Conservation (phyloP, 35 echinoderm and acorn worm genomes). For the Acanthaster planci region DNA sequence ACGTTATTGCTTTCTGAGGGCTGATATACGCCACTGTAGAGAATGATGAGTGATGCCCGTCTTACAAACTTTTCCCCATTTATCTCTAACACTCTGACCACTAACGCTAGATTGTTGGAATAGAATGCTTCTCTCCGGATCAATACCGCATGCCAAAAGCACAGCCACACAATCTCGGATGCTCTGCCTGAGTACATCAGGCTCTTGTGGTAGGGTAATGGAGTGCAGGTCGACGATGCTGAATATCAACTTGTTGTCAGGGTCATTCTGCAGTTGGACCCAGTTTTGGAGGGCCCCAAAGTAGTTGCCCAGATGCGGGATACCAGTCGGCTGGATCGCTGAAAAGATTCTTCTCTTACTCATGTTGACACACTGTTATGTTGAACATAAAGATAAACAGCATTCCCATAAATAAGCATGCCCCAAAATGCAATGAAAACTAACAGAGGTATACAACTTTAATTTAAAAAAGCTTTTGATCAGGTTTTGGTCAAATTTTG, state of each 20-base stretch:
- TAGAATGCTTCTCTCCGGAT: conserved; percentile 78
- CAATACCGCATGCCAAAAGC: conserved; percentile 82
- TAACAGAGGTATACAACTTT: too few species aligned
- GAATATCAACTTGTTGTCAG: conserved; percentile 48
- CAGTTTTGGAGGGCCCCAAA: conserved; percentile 89
- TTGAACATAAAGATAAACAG: too few species aligned
- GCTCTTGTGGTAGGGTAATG: conserved; percentile 92
- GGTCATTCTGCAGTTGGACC: conserved; percentile 77
- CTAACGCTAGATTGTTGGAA: conserved; percentile 98
- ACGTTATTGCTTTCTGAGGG: neutral
- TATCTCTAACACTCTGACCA: neutral
- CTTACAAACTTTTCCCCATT: neutral
- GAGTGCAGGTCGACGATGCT: conserved; percentile 94
- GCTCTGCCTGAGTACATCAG: conserved; percentile 57
- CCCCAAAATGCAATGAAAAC: too few species aligned
- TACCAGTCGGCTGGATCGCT: conserved; percentile 94
- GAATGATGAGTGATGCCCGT: neutral
- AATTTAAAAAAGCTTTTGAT: too few species aligned
- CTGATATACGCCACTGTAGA: neutral
- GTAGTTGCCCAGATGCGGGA: conserved; percentile 94
- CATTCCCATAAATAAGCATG: too few species aligned
- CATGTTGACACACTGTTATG: neutral
- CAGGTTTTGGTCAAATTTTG: too few species aligned
- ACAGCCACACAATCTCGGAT: conserved; percentile 69
- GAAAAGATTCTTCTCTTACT: conserved; percentile 74